Conservation (phyloP, 2,113 vertebrate species). For the Phainopepla nitens region DNA sequence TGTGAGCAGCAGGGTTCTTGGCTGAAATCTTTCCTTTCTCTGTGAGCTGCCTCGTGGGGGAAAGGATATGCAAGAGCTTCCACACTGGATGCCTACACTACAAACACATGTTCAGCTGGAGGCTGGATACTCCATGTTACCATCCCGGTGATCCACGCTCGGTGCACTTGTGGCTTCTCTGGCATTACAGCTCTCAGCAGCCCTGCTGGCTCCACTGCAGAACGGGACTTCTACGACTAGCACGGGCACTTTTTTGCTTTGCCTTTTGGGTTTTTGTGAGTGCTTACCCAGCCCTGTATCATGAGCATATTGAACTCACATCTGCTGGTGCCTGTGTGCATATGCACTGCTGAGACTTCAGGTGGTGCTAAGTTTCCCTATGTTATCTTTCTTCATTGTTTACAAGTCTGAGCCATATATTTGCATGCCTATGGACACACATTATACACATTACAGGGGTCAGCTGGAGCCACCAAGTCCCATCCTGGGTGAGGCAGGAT, state of each 20-base stretch:
- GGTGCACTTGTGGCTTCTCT: fast-evolving
- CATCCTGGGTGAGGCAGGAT: background rate
- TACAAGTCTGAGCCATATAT: background rate
- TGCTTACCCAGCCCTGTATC: background rate
- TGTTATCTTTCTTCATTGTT: background rate
- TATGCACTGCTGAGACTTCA: background rate
- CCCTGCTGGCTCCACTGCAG: background rate
- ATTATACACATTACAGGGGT: background rate
- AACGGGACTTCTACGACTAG: background rate
- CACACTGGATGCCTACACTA: fast-evolving
- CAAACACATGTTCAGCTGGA: background rate
- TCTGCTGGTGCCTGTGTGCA: background rate
- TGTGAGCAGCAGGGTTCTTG: fast-evolving
- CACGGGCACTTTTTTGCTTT: fast-evolving
- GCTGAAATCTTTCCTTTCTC: background rate
- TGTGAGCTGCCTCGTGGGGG: background rate
- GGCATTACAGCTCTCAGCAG: background rate
- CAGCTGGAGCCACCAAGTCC: background rate
- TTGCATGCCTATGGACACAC: background rate
- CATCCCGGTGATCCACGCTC: background rate
- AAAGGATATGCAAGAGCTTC: background rate
- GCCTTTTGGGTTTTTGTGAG: background rate
- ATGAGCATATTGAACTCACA: background rate
- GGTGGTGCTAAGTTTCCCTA: background rate
- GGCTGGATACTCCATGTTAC: background rate